A percentile compares a stretch with the other conserved stretches of the same genome.
Evolutionary conservation across 2,113 vertebrate species (phyloP).

Genomic region (Gavialis gangeticus): DNA sequence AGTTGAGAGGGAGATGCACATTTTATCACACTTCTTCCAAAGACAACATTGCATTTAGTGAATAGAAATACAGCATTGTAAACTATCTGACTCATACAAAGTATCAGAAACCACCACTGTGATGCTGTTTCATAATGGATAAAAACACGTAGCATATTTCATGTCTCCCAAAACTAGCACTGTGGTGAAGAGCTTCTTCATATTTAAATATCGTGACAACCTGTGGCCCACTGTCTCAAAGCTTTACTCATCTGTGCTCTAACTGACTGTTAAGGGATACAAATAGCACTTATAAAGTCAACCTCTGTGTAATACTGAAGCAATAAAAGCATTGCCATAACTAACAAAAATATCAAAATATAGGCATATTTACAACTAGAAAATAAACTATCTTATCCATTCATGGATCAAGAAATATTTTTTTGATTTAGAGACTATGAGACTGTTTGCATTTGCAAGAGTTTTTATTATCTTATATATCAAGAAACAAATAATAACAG

Average conservation of each 20-base stretch:
- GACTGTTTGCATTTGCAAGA: neutral
- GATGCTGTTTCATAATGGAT: neutral
- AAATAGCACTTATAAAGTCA: neutral
- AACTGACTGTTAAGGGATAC: neutral
- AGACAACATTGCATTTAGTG: neutral
- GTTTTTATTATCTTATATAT: slow-evolving; percentile 35
- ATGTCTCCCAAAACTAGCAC: neutral
- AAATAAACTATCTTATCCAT: neutral
- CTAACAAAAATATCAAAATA: neutral
- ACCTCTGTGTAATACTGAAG: neutral
- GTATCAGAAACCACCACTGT: neutral
- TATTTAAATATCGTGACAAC: neutral
- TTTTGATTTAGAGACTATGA: neutral
- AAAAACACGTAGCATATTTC: neutral
- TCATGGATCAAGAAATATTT: neutral
- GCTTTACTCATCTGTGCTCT: neutral
- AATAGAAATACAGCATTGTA: neutral
- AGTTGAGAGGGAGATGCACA: neutral
- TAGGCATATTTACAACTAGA: neutral
- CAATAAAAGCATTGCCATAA: neutral
- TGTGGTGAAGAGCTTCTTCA: neutral
- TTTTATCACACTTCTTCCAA: neutral
- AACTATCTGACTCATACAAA: accelerated
- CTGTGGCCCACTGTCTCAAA: neutral
- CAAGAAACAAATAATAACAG: neutral